Conservation (phyloP, 2,113 vertebrate species). For the Anoura caudifer region DNA sequence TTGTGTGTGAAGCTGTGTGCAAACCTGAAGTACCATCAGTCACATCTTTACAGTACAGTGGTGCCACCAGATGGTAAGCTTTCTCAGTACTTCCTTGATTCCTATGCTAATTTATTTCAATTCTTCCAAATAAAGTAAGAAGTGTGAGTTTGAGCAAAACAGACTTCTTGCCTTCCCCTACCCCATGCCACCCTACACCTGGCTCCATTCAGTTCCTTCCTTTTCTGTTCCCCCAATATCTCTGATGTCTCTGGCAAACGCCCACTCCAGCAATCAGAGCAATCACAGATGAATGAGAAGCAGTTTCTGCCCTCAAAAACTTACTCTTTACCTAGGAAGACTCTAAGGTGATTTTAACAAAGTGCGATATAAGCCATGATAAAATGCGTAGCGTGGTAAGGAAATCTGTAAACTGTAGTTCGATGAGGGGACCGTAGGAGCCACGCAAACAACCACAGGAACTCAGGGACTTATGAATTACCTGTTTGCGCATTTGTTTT, state of each 20-base stretch:
- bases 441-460: background rate
- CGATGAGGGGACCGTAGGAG: background rate
- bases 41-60: conserved; percentile 56
- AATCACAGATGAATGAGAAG: background rate
- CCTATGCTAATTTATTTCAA: background rate
- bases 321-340: background rate
- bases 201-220: background rate
- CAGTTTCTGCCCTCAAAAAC: background rate
- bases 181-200: too few relatives aligned
- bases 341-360: background rate
- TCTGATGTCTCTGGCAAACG: background rate
- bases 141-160: background rate
- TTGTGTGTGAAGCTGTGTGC: background rate
- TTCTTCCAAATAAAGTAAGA: background rate
- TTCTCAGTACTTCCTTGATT: background rate
- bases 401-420: background rate
- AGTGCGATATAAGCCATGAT: background rate
- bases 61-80: conserved; percentile 81
- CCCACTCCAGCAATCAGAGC: background rate
- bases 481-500: background rate
- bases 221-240: background rate
- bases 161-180: background rate
- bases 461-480: background rate
- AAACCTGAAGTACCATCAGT: background rate
- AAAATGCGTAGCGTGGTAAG: background rate